A percentile compares a stretch with the other conserved stretches of the same genome.
Evolutionary conservation across 1,140 invertebrate species (phyloP).

Genomic region (Heterodera carotae): DNA sequence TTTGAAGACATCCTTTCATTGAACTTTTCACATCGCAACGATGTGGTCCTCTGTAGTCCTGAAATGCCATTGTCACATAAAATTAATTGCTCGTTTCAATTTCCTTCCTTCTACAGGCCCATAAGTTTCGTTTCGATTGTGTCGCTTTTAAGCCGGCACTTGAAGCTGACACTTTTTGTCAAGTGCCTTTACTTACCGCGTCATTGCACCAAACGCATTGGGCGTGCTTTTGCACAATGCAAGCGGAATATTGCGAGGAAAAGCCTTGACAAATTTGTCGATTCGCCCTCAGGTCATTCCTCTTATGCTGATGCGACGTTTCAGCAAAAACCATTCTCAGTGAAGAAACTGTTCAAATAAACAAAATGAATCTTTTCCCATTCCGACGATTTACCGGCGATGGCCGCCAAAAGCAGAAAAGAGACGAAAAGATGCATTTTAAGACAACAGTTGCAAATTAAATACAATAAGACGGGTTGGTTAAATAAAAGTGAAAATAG

Average conservation of each 20-base stretch:
- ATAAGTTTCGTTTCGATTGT: too few species aligned
- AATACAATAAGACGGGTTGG: not conserved
- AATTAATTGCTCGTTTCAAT: not conserved
- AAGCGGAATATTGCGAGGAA: not conserved
- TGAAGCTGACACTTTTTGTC: too few species aligned
- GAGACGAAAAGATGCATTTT: not conserved
- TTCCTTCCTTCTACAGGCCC: too few species aligned
- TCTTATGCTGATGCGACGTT: not conserved
- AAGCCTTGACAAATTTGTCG: not conserved
- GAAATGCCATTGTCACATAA: not conserved
- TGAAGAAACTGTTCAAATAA: not conserved
- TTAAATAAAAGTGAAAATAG: not conserved
- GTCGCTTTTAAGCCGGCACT: too few species aligned
- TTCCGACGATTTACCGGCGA: not conserved
- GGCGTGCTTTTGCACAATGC: constrained; percentile 17
- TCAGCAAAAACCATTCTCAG: not conserved
- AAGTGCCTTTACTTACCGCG: constrained; percentile 11
- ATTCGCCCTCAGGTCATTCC: not conserved
- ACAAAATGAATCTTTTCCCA: too few species aligned
- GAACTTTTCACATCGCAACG: not conserved
- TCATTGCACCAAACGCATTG: constrained; percentile 30
- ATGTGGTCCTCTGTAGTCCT: not conserved
- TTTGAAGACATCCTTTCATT: constrained; percentile 6
- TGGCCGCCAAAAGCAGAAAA: not conserved
- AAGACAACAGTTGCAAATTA: not conserved